Conservation (phyloP, 35 echinoderm and acorn worm species). For the Hemicentrotus pulcherrimus region DNA sequence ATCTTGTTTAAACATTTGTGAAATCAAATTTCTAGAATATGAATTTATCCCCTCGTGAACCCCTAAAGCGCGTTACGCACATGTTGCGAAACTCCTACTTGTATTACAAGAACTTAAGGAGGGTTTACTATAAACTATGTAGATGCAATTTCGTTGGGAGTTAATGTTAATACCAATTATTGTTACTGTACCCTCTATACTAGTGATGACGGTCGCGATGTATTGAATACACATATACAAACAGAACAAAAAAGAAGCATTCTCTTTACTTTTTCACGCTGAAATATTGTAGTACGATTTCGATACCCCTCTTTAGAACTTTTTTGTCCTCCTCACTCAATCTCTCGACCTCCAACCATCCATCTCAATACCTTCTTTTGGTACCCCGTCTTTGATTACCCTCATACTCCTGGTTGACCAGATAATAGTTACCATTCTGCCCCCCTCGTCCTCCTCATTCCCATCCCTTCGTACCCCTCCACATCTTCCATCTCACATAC, state of each 20-base stretch:
- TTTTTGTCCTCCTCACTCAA: too few relatives aligned
- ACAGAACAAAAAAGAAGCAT: too few relatives aligned
- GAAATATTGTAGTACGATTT: too few relatives aligned
- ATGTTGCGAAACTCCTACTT: not conserved
- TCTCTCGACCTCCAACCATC: too few relatives aligned
- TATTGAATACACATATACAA: too few relatives aligned
- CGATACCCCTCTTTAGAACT: too few relatives aligned
- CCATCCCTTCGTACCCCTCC: not conserved
- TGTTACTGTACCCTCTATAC: not conserved
- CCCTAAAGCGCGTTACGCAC: not conserved
- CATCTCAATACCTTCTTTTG: too few relatives aligned
- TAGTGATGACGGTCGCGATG: too few relatives aligned
- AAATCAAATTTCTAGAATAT: not conserved
- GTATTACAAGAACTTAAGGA: not conserved
- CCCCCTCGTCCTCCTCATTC: not conserved
- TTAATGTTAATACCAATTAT: not conserved
- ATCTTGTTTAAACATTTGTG: not conserved
- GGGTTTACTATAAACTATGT: not conserved
- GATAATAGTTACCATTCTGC: not conserved
- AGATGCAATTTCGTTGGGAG: not conserved
- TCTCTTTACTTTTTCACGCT: too few relatives aligned
- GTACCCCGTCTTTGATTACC: too few relatives aligned
- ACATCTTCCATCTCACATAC: not conserved
- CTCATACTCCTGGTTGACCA: not conserved
- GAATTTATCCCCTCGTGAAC: not conserved